phyloP scores from a whole-genome alignment of 2,113 vertebrate genomes.

The Pangasianodon hypophthalmus region DNA sequence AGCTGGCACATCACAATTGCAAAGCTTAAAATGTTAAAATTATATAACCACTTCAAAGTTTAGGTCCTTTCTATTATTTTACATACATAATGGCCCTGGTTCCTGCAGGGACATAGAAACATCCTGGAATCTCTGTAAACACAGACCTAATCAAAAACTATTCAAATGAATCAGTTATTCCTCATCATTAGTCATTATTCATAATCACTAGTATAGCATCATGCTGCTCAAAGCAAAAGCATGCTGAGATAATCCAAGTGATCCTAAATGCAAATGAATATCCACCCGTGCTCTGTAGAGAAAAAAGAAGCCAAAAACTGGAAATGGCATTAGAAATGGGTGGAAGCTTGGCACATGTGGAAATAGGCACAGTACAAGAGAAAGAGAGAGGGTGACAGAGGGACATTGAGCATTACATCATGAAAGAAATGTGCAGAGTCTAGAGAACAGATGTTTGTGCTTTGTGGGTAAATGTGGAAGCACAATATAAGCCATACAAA shows the following conservation, averaged over 20 bases:
- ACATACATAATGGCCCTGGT: neutral
- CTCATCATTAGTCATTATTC: neutral
- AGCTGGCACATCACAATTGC: neutral
- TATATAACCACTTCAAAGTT: neutral
- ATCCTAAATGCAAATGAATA: neutral
- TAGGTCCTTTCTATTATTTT: neutral
- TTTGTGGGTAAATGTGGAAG: constrained; percentile 65
- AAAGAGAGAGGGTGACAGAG: constrained; percentile 40
- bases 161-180: neutral
- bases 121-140: neutral
- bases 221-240: neutral
- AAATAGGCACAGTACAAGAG: constrained; percentile 24
- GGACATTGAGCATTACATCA: constrained; percentile 61
- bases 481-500: constrained; percentile 67
- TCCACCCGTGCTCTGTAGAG: neutral
- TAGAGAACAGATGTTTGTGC: constrained; percentile 69
- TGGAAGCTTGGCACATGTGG: constrained; percentile 21
- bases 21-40: neutral
- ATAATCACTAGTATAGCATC: neutral
- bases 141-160: neutral
- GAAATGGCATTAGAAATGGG: constrained; percentile 8
- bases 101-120: neutral
- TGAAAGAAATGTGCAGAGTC: constrained; percentile 63
- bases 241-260: neutral
- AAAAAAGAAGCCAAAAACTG: neutral